Evolutionary conservation across 2,888 invertebrate genomes (phyloP).

Genomic region (Caenorhabditis uteleia): DNA sequence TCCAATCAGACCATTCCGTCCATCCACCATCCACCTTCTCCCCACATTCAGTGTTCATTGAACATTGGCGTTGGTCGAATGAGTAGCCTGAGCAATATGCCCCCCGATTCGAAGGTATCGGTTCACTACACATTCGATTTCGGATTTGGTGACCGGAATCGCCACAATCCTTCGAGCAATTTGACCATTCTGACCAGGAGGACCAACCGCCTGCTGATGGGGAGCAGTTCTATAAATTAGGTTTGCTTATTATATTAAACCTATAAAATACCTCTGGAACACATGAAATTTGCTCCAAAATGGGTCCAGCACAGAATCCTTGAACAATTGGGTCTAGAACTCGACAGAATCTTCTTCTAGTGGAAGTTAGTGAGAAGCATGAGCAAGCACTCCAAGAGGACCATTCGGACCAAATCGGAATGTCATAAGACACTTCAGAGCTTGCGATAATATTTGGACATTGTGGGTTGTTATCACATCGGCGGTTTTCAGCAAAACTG

Average conservation of each 20-base stretch:
- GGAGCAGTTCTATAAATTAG: slow-evolving; percentile 36
- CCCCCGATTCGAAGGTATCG: slow-evolving; percentile 67
- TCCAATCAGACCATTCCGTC: slow-evolving; percentile 65
- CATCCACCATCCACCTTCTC: slow-evolving; percentile 62
- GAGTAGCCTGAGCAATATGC: slow-evolving; percentile 69
- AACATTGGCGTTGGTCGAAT: slow-evolving; percentile 67
- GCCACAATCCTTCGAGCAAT: slow-evolving; percentile 64
- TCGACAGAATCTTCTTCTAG: slow-evolving; percentile 65
- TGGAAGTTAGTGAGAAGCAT: slow-evolving; percentile 66
- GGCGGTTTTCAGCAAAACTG: slow-evolving; percentile 71
- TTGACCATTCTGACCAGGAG: slow-evolving; percentile 63
- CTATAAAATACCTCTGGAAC: slow-evolving; percentile 35
- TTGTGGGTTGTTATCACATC: slow-evolving; percentile 73
- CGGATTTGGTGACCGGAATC: slow-evolving; percentile 66
- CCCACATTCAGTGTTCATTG: slow-evolving; percentile 37
- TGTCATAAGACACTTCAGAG: slow-evolving; percentile 14
- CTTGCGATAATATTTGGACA: slow-evolving; percentile 58
- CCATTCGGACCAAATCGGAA: slow-evolving; percentile 66
- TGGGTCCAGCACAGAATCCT: slow-evolving; percentile 65
- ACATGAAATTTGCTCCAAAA: slow-evolving; percentile 62
- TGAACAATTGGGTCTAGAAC: slow-evolving; percentile 62
- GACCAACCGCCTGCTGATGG: slow-evolving; percentile 63
- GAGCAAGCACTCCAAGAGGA: slow-evolving; percentile 63
- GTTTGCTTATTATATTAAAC: slow-evolving; percentile 2
- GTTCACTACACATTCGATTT: slow-evolving; percentile 68